Conservation (phyloP, 2,113 vertebrate species). For the Brachionichthys hirsutus region DNA sequence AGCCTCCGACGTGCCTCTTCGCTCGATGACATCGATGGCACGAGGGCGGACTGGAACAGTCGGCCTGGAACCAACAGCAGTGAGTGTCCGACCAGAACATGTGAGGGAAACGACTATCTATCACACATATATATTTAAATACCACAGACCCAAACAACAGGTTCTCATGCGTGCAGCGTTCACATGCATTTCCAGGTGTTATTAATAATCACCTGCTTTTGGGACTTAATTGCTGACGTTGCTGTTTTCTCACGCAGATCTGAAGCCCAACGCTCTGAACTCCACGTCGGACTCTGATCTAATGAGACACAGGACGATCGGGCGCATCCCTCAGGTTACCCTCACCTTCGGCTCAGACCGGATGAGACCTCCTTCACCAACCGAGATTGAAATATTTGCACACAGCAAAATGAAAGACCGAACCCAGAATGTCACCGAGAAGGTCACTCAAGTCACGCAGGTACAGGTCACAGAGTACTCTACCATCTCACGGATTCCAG, state of each 20-base stretch:
- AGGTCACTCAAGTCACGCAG: slow-evolving; percentile 98
- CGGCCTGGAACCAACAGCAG: slow-evolving; percentile 79
- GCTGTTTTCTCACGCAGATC: slow-evolving; percentile 55
- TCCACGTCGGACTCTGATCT: slow-evolving; percentile 89
- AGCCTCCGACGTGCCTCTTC: slow-evolving; percentile 87
- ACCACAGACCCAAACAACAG: no score
- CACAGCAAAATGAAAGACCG: slow-evolving; percentile 94
- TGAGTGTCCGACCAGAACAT: slow-evolving; percentile 45
- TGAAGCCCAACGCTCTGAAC: slow-evolving; percentile 85
- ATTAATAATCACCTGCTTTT: no score
- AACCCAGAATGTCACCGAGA: slow-evolving; percentile 97
- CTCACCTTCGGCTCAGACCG: slow-evolving; percentile 93
- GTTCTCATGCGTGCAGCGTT: no score
- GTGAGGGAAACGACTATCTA: background rate
- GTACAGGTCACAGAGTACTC: slow-evolving; percentile 54
- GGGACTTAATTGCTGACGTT: background rate
- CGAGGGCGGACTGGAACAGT: slow-evolving; percentile 80
- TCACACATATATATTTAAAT: no score
- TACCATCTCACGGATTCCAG: no score
- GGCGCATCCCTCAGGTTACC: slow-evolving; percentile 92
- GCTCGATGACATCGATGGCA: slow-evolving; percentile 84
- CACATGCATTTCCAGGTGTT: no score
- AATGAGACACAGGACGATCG: slow-evolving; percentile 86
- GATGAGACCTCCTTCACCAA: slow-evolving; percentile 87
- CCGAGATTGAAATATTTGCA: slow-evolving; percentile 95